Evolutionary conservation across 2,797 vertebrate species (phyloP), one percentile per base, ranked within the genome.

Genomic region (Crypturellus tataupa): DNA sequence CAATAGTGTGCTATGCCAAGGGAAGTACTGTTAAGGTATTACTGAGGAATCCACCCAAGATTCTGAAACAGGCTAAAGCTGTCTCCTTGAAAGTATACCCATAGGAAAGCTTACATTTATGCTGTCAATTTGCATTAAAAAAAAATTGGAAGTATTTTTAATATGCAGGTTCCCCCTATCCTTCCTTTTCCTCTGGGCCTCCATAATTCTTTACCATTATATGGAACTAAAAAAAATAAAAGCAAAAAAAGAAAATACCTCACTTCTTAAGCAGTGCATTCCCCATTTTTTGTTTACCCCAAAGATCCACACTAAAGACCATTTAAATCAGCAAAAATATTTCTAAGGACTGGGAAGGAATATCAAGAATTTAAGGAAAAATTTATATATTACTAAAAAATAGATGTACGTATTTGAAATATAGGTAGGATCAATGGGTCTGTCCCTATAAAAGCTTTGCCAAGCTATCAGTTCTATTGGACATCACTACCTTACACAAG

Each of bases 351-450:
- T 40, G 16, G 59, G 75, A 53, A 40, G 72, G 27, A 71, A 49
- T 67, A 47, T 37, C 27, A 31, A 65, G 16, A 39, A 5, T 35
- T 20, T 2, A 69, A 12, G 81, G 94, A 64, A 19, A 42, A 6
- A 23, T 64, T 1, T 0, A 9, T 31, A 63, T 42, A 20, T 20
- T 62, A n/a, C 31, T 80, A 17, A 67, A 20, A 71, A 3, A 47
- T 21, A 51, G 72, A 42, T 55, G 47, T 6, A 9, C 0, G 1
- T 19, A 1, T 6, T 42, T 80, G 1, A 21, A 67, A 47, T 40
- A 29, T 12, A 23, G 65, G 3, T 3, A 42, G 4, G 23, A 39
- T 67, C 51, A 55, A 37, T 18, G 68, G 53, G 4, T 29, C 33
- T 69, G 2, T 3, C 63, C 5, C 31, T 49, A 18, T 65, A 79